Base-by-base conservation (phyloP, 92 coral and sea anemone species). In the Bergia puertoricense region DNA sequence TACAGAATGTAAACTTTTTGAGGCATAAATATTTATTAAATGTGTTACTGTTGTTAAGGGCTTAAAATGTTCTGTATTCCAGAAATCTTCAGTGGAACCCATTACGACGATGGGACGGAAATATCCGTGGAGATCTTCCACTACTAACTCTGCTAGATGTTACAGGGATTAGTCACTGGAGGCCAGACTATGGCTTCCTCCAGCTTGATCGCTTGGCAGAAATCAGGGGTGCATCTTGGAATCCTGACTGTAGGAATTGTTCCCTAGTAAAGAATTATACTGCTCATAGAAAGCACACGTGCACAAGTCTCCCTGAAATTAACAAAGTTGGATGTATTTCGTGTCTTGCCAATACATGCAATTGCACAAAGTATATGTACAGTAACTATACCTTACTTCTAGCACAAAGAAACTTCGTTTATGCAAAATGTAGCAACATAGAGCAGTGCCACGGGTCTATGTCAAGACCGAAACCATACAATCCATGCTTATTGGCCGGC, bases 21-120 rank as follows among this genome's bases (percentile, higher is more conserved):
- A 48, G 8, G 30, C 30, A 30, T 30, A 30, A 30, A 30, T 30
- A 30, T 30, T 30, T 30, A 30, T 30, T 30, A 30, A 30, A 30
- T 30, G 30, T 30, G 30, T 30, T 30, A 30, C 30, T 30, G 30
- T 30, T 48, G 54, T 48, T 48, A 18, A 62, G 69, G 30, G 20
- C 13, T 62, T 62, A 1, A 18, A 54, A 8, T 9, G 38, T 37
- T 66, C 68, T 71, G 15, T 65, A 39, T 78, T 82, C 51, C 22
- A 89, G 88, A 76, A 89, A 89, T 23, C 81, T 89, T 38, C 54
- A 77, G n/a, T 22, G 76, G 74, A 89, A 89, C 18, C 91, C 91
- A 18, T 23, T 89, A n/a, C 76, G 38, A 71, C 41, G 38, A 11
- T 89, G 86, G 79, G 40, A 77, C 59, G 91, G 91, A 6, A 81